Evolutionary conservation across 2,113 vertebrate genomes (phyloP).

Genomic region (Genyomyrus donnyi): DNA sequence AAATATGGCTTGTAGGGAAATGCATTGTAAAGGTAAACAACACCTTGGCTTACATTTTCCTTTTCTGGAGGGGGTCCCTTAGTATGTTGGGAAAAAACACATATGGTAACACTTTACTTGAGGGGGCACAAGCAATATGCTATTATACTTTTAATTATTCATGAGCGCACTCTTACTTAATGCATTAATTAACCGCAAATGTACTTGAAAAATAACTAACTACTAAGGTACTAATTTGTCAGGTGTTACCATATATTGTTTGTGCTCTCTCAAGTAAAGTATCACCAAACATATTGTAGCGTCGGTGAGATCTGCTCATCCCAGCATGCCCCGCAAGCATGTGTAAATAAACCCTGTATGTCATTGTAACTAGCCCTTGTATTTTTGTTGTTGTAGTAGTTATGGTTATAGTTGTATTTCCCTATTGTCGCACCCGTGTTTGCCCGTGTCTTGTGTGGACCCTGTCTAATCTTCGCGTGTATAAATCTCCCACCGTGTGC

Average conservation of each 20-base stretch:
- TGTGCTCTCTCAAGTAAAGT: background rate
- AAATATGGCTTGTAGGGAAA: background rate
- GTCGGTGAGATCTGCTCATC: too few species aligned
- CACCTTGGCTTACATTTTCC: background rate
- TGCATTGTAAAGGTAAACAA: background rate
- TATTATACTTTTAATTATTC: background rate
- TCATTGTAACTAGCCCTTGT: too few species aligned
- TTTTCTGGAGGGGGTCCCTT: background rate
- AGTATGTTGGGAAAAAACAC: background rate
- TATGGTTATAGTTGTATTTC: too few species aligned
- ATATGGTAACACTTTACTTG: background rate
- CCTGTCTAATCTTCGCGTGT: too few species aligned
- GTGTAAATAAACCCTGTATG: too few species aligned
- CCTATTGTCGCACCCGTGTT: too few species aligned
- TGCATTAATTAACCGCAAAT: background rate
- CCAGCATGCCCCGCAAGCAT: too few species aligned
- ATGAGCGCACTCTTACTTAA: background rate
- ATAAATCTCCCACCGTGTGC: too few species aligned
- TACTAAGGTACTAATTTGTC: background rate
- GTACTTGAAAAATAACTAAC: background rate
- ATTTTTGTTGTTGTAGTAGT: too few species aligned
- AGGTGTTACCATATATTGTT: background rate
- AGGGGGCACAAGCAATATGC: background rate
- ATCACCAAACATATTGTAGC: background rate
- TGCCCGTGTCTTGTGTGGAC: too few species aligned